Percentiles rank a stretch among this genome's conserved stretches.
Evolutionary conservation across 2,113 vertebrate genomes (phyloP).

Genomic region (Loxodonta africana): DNA sequence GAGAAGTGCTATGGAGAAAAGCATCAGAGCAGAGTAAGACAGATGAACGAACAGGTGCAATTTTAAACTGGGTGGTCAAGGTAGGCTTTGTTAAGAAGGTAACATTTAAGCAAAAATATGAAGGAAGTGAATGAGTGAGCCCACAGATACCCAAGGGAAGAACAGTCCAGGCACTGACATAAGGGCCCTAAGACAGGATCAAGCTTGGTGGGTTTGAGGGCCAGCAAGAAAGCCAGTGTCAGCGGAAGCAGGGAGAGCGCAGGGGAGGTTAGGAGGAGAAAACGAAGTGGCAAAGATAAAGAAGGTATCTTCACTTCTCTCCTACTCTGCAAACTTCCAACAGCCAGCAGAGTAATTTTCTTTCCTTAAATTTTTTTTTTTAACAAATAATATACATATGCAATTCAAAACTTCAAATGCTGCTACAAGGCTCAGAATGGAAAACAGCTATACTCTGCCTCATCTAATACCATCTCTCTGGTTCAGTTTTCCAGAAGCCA

Average conservation of each 20-base stretch:
- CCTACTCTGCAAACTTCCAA: neutral
- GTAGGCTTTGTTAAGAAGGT: neutral
- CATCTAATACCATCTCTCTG: neutral
- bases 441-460: neutral
- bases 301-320: neutral
- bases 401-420: neutral
- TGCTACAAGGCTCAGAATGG: too few species aligned
- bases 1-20: neutral
- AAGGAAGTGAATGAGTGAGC: neutral
- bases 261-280: neutral
- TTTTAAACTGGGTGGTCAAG: neutral
- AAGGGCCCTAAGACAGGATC: too few species aligned
- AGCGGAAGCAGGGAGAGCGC: neutral
- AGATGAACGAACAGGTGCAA: neutral
- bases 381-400: neutral
- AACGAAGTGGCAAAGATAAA: neutral
- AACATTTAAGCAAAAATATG: neutral
- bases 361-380: neutral
- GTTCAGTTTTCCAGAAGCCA: neutral
- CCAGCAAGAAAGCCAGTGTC: neutral
- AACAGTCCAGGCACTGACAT: accelerated
- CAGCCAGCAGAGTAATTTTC: neutral
- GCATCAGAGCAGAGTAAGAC: neutral
- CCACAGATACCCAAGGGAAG: neutral
- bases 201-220: neutral